Base-by-base conservation (phyloP, 1,140 invertebrate species). In the Cyphomyrmex costatus region DNA sequence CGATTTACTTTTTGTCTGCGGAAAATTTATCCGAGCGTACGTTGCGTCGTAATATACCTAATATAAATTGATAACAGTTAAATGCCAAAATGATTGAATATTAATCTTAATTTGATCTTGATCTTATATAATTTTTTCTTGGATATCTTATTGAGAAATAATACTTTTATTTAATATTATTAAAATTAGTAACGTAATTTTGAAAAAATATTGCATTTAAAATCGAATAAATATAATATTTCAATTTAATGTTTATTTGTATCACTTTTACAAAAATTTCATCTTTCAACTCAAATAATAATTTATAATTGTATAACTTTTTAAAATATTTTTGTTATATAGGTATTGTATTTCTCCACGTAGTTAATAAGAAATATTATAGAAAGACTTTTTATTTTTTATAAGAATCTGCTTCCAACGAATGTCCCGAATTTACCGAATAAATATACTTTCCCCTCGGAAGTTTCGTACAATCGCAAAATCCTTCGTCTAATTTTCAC, bases 401-500 rank as follows among this genome's bases (percentile, higher is more conserved):
- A 21, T 56, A 80, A 56, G 51, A 42, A 14, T 10, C 5, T 14
- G 21, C 19, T 56, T 30, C 16, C 65, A 24, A 36, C 21, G 2
- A 36, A 24, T 80, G 8, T 36, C 8, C 21, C n/a, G 63, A 68
- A 80, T 70, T 80, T 70, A 12, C 16, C 16, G 33, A 80, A 70
- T 68, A 80, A 68, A 70, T 70, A 80, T 42, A 42, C 6, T 80
- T 56, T 19, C 8, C 65, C 33, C 65, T n/a, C 8, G 27, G 77
- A 4, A 68, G 12, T 68, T 36, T 21, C 14, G 49, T 2, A 30
- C 30, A 49, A 42, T 70, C 63, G 42, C 7, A 27, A 30, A 79
- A 66, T 70, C 49, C 33, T 21, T 24, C 33, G 61, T 53, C 33
- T 70, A 80, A 80, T 80, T 80, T 80, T 33, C 33, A 56, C 30